Evolutionary conservation across 2,888 invertebrate genomes (phyloP).

Genomic region (Clunio marinus): DNA sequence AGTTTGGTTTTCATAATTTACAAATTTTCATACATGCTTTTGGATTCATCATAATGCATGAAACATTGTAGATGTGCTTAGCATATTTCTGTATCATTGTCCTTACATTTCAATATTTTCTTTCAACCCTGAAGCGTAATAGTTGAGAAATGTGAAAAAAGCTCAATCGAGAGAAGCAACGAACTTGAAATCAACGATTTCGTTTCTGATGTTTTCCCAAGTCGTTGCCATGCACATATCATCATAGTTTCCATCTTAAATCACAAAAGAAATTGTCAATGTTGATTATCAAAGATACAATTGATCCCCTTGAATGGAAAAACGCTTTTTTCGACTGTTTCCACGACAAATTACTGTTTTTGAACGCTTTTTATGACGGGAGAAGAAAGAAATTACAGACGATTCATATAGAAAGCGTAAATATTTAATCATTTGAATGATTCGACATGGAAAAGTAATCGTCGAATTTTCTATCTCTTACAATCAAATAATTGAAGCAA

Average conservation of each 20-base stretch:
- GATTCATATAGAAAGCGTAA: too few species aligned
- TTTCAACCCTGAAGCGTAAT: slow-evolving; percentile 7
- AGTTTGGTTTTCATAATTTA: too few species aligned
- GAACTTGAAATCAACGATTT: too few species aligned
- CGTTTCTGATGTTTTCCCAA: not conserved
- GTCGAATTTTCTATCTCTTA: not conserved
- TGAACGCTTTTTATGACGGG: too few species aligned
- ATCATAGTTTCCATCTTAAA: too few species aligned
- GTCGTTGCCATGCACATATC: not conserved
- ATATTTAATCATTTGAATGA: too few species aligned
- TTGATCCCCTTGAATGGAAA: not conserved
- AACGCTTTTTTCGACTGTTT: not conserved
- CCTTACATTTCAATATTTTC: slow-evolving; percentile 18
- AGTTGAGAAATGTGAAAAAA: not conserved
- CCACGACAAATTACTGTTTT: too few species aligned
- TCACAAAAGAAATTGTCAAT: not conserved
- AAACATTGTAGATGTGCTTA: slow-evolving; percentile 10
- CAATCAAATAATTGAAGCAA: not conserved
- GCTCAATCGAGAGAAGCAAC: not conserved
- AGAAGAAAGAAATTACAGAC: too few species aligned
- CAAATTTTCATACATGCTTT: too few species aligned
- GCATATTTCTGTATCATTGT: too few species aligned
- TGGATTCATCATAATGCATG: slow-evolving; percentile 10
- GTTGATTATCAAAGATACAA: slow-evolving; percentile 18
- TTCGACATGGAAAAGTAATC: too few species aligned